A percentile compares a stretch with the other conserved stretches of the same genome.
These are phyloP conservation scores for Macropus fuliginosus DNA, from an alignment of 2,797 vertebrate genomes.

Conservation along the genomic window DNA sequence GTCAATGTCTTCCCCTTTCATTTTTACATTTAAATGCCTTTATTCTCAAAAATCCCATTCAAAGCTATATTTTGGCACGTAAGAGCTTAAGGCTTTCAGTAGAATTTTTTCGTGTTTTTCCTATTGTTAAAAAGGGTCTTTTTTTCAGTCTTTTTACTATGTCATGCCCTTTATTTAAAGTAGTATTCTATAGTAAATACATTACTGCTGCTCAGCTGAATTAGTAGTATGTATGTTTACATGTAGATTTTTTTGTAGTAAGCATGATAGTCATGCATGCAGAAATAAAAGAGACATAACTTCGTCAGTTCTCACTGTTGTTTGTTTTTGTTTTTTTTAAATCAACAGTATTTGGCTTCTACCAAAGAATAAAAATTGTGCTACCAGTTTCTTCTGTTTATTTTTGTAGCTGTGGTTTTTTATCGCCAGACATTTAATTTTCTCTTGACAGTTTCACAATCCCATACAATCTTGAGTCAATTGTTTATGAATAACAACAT, in stretches of 20 bases:
- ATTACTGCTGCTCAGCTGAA: background rate
- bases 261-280: background rate
- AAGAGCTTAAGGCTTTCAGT: background rate
- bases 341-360: background rate
- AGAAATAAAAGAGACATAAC: background rate
- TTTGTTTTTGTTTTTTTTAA: background rate
- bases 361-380: background rate
- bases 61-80: background rate
- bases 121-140: background rate
- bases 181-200: background rate
- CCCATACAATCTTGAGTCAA: slow-evolving; percentile 64
- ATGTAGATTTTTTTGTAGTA: background rate
- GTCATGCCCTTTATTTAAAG: background rate
- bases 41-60: background rate
- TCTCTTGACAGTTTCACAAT: slow-evolving; percentile 60
- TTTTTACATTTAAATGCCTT: background rate
- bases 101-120: background rate
- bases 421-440: slow-evolving; percentile 62
- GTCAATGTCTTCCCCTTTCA: background rate
- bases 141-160: background rate
- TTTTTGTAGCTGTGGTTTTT: slow-evolving; percentile 23
- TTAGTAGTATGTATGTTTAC: background rate
- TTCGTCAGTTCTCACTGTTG: background rate
- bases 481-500: slow-evolving; percentile 61
- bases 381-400: slow-evolving; percentile 6